These are phyloP conservation scores for Gryllus longicercus DNA, from an alignment of 2,888 invertebrate genomes.

Conservation along the genomic window DNA sequence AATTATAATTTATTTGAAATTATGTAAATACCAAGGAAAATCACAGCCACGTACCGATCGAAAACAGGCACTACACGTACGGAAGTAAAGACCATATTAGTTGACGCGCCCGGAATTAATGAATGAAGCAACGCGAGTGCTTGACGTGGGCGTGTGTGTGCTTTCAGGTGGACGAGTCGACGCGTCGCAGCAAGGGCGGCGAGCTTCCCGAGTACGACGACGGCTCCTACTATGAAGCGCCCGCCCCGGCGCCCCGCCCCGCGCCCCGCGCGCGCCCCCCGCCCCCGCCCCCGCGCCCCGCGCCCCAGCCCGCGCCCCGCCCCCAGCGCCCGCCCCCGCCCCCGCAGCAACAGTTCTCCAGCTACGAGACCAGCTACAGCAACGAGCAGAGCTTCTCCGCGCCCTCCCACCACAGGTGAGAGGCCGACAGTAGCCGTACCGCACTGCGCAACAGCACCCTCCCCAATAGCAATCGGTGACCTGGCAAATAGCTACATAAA, in stretches of 20 bases:
- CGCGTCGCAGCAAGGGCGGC: conserved; percentile 25
- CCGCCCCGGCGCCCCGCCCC: conserved; percentile 34
- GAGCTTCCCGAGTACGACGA: conserved; percentile 37
- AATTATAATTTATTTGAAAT: no score
- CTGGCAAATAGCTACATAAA: no score
- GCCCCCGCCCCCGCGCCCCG: conserved; percentile 40
- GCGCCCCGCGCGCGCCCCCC: conserved; percentile 33
- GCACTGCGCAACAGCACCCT: neutral
- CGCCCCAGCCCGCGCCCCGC: conserved; percentile 40
- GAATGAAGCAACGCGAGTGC: no score
- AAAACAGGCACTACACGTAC: no score
- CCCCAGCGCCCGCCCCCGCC: conserved; percentile 43
- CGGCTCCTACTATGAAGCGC: conserved; percentile 39
- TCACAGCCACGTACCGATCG: no score
- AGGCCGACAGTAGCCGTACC: conserved; percentile 22
- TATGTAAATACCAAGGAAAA: no score
- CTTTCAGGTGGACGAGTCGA: conserved; percentile 45
- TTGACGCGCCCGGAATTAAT: no score
- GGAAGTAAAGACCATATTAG: no score
- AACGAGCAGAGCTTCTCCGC: conserved; percentile 38
- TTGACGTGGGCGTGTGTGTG: no score
- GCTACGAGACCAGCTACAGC: conserved; percentile 32
- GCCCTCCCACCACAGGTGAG: conserved; percentile 39
- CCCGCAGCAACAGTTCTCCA: conserved; percentile 36
- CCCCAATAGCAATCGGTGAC: no score